phyloP scores from a whole-genome alignment of 2,113 vertebrate species.

The Eidolon helvum region DNA sequence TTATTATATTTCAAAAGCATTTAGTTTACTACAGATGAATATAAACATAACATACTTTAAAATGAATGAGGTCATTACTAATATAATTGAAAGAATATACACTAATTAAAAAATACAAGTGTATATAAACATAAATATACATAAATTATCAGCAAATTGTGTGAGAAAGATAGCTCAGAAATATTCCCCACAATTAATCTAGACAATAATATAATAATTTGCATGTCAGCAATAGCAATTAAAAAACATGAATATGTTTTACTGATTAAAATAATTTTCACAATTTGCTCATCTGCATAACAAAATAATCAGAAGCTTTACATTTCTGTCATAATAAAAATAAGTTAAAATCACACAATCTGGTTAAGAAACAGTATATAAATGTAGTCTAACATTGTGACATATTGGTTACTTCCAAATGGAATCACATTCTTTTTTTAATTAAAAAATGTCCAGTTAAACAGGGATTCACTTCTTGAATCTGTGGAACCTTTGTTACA shows the following conservation, averaged over 20 bases:
- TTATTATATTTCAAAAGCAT: neutral
- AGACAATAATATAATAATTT: neutral
- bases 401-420: neutral
- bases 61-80: neutral
- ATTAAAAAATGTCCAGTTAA: neutral
- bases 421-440: neutral
- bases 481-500: neutral
- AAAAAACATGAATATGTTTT: neutral
- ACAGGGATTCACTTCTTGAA: neutral
- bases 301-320: neutral
- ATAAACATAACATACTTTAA: neutral
- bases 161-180: neutral
- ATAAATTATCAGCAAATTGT: neutral
- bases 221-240: neutral
- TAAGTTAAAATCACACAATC: neutral
- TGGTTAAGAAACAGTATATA: neutral
- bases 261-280: neutral
- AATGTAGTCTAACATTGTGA: neutral
- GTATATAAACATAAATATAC: neutral
- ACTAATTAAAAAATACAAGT: neutral
- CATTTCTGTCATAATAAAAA: neutral
- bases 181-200: neutral
- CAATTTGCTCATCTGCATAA: neutral
- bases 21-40: neutral
- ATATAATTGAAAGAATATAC: neutral